Evolutionary conservation across 2,797 vertebrate genomes (phyloP), one percentile per base, ranked within the genome.

Genomic region (Arnoldichthys spilopterus): DNA sequence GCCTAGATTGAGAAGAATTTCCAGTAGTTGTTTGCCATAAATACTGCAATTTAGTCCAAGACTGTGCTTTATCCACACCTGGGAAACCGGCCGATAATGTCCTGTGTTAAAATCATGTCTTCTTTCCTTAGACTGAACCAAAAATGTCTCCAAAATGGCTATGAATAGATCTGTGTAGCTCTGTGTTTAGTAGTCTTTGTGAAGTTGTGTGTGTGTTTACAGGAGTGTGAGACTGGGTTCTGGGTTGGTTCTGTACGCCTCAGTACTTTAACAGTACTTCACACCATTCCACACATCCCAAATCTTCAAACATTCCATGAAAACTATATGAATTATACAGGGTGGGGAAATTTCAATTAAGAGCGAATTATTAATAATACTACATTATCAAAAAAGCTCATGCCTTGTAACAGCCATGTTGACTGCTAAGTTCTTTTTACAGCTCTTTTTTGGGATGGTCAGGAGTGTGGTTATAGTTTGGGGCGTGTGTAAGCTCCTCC

Each of bases 111-210:
- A 61, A 3, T 51, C 3, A 1, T 6, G 18, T 22, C 30, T 6
- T 68, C n/a, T 34, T 49, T 72, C 37, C 4, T 47, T 49, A 56
- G 22, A 6, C 66, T 58, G 26, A 49, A 59, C 54, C 51, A 15
- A 26, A 51, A 49, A n/a, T 4, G 15, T n/a, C 28, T 61, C 53
- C 53, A 28, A 37, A 26, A 71, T 76, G 26, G 18, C 9, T 58
- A 16, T 64, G 43, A 66, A 28, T 64, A 75, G 78, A 47, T 63
- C 24, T 67, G 49, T 80, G 49, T 80, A 49, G 66, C 88, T 87
- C 81, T 91, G 86, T 93, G 90, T 93, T 89, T 85, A 91, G 89
- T 88, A 90, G 88, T 89, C 88, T 91, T 88, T 92, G 88, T 92
- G 22, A 32, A 63, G 45, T 51, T 22, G 47, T 67, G 26, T 56